Base-by-base conservation (phyloP, 2,888 invertebrate species). In the Endotricha flammealis region DNA sequence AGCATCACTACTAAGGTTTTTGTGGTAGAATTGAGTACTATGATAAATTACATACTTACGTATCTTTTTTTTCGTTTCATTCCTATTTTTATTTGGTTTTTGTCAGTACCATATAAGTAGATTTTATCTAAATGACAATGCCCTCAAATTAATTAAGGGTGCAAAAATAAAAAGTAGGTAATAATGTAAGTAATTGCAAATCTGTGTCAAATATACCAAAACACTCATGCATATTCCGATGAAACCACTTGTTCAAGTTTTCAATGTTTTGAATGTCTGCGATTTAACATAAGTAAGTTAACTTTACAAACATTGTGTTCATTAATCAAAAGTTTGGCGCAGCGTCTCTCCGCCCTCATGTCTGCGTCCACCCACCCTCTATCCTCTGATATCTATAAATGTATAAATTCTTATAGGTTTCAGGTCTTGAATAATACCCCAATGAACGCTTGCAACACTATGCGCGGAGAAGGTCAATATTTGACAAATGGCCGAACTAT, bases 271-370 rank as follows among this genome's bases (percentile, higher is more conserved):
- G 72, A 72, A 75, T 76, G 77, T 78, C 76, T 77, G 63, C 62
- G 69, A 74, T 77, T 73, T 69, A 69, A 64, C 64, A 59, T 58
- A 74, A 76, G 66, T 66, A 76, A 77, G 74, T 78, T 76, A 73
- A 81, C 82, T 83, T 80, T 71, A 71, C 70, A 74, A 79, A 78
- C 77, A 78, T 77, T 72, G 66, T 70, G 67, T 79, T 82, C 83
- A 86, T 86, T 86, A 85, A 85, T 86, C 86, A 86, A 85, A 86
- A 86, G 81, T 86, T 86, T 82, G 77, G 80, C 82, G 81, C 85
- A 81, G 74, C 69, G 63, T 68, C 72, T 74, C 72, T 66, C 72
- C 72, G 72, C 72, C 76, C 75, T 70, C 70, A 64, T 64, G 70
- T 70, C 64, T 57, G 53, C 48, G 42, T 43, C 55, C 57, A 50